These are phyloP conservation scores for Cairina moschata DNA, from an alignment of 2,113 vertebrate species.

Conservation along the genomic window DNA sequence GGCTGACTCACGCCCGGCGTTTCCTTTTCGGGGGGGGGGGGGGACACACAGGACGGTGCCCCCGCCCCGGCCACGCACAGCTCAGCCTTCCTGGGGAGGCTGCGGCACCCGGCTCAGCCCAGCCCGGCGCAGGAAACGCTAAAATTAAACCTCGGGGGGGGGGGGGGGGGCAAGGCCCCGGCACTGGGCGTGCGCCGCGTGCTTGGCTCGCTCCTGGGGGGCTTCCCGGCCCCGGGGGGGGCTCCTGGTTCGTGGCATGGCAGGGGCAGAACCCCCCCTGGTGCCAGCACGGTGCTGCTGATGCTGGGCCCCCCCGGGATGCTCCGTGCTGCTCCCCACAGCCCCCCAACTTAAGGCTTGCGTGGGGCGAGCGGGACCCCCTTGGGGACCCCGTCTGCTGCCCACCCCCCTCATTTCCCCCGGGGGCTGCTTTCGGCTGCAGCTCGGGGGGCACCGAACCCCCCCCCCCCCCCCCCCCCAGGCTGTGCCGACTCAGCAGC, in stretches of 20 bases:
- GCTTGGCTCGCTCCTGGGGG: neutral
- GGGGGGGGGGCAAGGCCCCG: accelerated
- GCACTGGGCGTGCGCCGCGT: accelerated
- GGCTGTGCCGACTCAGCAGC: constrained; percentile 60
- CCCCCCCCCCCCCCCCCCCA: neutral
- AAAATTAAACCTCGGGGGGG: neutral
- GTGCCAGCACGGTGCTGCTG: neutral
- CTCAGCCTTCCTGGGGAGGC: neutral
- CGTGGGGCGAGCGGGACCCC: neutral
- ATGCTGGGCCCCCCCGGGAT: too few species aligned
- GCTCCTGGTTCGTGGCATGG: neutral
- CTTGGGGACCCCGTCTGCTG: neutral
- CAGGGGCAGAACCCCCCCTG: neutral
- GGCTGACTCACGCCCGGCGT: neutral
- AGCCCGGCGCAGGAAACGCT: neutral
- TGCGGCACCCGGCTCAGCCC: accelerated
- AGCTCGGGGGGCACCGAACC: neutral
- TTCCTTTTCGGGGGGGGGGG: neutral
- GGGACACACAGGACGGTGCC: neutral
- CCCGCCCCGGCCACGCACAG: accelerated
- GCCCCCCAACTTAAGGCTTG: too few species aligned
- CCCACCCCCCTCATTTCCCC: neutral
- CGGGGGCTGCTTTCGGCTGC: neutral
- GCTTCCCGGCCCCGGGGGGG: neutral
- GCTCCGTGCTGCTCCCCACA: neutral